These are phyloP conservation scores for Hirtodrosophila alboralis DNA, from an alignment of 2,888 invertebrate species.

Conservation along the genomic window DNA sequence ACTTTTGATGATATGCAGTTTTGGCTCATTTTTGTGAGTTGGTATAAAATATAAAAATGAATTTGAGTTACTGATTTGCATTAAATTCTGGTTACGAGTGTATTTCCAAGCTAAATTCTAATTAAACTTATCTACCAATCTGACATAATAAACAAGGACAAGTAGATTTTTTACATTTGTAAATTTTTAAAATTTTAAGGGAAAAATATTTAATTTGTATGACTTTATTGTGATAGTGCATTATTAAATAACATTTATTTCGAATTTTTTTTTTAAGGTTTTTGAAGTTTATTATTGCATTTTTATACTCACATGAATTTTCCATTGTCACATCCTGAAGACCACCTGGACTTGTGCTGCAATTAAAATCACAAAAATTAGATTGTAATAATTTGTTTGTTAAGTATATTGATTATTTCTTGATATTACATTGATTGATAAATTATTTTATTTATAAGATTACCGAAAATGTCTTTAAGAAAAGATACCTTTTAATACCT, in stretches of 20 bases:
- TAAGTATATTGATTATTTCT: too few relatives aligned
- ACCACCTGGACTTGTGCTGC: conserved; percentile 89
- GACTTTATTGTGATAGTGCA: too few relatives aligned
- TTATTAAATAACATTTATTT: too few relatives aligned
- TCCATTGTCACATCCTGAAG: conserved; percentile 88
- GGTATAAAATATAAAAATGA: conserved; percentile 44
- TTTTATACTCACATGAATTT: conserved; percentile 82
- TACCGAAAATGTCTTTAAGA: too few relatives aligned
- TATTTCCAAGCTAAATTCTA: conserved; percentile 43
- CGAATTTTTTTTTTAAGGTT: too few relatives aligned
- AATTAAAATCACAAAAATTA: conserved; percentile 80
- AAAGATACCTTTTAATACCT: too few relatives aligned
- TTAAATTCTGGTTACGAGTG: conserved; percentile 35
- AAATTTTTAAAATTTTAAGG: neutral
- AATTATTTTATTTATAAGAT: too few relatives aligned
- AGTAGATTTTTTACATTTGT: neutral
- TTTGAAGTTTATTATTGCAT: too few relatives aligned
- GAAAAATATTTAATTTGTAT: too few relatives aligned
- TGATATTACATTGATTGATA: too few relatives aligned
- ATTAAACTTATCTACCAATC: conserved; percentile 1
- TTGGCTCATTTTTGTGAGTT: conserved; percentile 32
- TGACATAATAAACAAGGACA: conserved; percentile 18
- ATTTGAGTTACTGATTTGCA: conserved; percentile 24
- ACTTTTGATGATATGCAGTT: conserved; percentile 14
- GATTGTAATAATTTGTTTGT: too few relatives aligned